Evolutionary conservation across 1,140 invertebrate genomes (phyloP), one percentile per base, ranked within the genome.

Genomic region (Penaeus indicus): DNA sequence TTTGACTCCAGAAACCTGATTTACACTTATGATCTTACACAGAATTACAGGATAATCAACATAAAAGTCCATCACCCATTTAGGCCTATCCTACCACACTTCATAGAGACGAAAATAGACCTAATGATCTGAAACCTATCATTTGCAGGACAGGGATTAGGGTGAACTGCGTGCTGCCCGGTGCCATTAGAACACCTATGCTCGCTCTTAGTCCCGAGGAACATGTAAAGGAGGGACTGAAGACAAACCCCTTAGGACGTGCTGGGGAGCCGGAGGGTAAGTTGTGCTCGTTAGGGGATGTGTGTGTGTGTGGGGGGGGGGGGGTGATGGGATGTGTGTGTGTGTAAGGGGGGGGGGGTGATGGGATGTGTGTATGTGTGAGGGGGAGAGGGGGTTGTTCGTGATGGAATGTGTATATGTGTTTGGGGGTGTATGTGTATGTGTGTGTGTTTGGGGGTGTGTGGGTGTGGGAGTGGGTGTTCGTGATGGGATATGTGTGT

Each of bases 161-260:
- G 82, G 96, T 97, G 72, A 98, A 98, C 93, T 94, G 95, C 69
- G 94, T 98, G 61, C 92, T 98, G 79, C 97, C 97, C 38, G 97
- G 97, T 19, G 96, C 97, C 90, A 97, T 98, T 90, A 93, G 95
- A 22, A 98, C 97, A 16, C 96, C 96, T 18, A 97, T 98, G 95
- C 95, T 95, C 11, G 93, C 94, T 22, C 94, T 93, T 18, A 94
- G 98, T 22, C 97, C 97, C 0, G 96, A 97, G 1, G n/a, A 27
- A 4, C 5, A 5, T 8, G 27, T 10, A 11, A 27, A 83, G n/a
- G 5, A 27, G 1, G 19, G 11, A 1, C 10, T 27, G 11, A 62
- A 25, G 21, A 64, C 3, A 62, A 83, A n/a, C 10, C 81, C 81
- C 11, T 8, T 83, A 19, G 62, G 81, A 16, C 22, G 81, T 19